Base-by-base conservation (phyloP, 2,888 invertebrate genomes). In the Pollenia griseotomentosa region DNA sequence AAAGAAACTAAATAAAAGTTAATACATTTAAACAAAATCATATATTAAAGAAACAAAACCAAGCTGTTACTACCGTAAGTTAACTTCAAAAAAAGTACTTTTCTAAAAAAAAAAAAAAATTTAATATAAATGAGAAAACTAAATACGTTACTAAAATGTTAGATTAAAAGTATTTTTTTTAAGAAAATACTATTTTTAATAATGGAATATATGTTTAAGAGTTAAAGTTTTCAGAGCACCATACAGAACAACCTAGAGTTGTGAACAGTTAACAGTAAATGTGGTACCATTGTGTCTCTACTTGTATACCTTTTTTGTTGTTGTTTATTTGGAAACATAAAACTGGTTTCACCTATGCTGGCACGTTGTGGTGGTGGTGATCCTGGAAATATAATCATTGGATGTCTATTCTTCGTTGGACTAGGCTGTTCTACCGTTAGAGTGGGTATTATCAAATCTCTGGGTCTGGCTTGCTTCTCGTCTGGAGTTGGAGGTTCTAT, bases 401-500 rank as follows among this genome's bases (percentile, higher is more conserved):
- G 94, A 23, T 93, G 90, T 48, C 92, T 92, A 8, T 95, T 90
- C 55, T 95, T 95, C 1, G 96, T 96, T 16, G 96, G 96, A 4
- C 96, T 96, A 0, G 96, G 95, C 66, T 96, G 95, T 93, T 96
- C 95, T 79, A 96, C 94, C 1, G 94, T 95, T 40, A 96, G 92
- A 14, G 95, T 94, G 2, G 96, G 96, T 73, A 96, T 96, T 44
- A 95, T 93, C 23, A 96, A 92, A 53, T 93, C 93, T 0, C 95
- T 94, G 23, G 95, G 94, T 79, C 91, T 88, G 51, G 89, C 88
- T 44, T 90, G 88, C 83, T 90, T 90, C 74, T 92, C 91, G 19
- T 90, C 91, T 1, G 91, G 91, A 33, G 91, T 91, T 44, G 91
- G 91, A 51, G 93, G 93, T 77, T 91, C 90, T 23, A 90, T 88